Percentiles rank a stretch among this genome's conserved stretches.
Evolutionary conservation across 2,888 invertebrate genomes (phyloP).

Genomic region (Parasteatoda lunata): DNA sequence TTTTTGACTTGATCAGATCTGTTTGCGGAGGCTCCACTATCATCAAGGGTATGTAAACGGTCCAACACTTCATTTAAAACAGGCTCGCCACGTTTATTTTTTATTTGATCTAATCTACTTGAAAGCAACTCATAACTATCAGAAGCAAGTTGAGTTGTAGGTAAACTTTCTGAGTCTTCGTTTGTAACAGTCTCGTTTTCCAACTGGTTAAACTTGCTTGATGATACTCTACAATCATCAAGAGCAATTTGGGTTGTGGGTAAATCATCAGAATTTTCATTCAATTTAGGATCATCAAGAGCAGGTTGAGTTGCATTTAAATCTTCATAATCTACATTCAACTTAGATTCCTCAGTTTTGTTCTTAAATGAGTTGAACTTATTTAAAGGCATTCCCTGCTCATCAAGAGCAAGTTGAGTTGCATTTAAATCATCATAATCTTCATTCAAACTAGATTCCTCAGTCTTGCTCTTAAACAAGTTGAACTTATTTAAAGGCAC

Average conservation of each 20-base stretch:
- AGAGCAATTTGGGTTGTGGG: not conserved
- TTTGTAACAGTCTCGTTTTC: not conserved
- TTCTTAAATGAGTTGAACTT: not conserved
- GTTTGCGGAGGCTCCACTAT: not conserved
- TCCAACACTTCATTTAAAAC: not conserved
- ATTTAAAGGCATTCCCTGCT: not conserved
- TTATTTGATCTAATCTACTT: not conserved
- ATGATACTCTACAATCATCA: not conserved
- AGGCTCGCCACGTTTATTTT: not conserved
- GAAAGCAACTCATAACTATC: not conserved
- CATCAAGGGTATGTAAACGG: not conserved
- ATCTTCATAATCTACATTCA: not conserved
- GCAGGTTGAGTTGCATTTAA: not conserved
- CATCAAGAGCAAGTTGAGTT: not conserved
- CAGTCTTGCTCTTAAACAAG: not conserved
- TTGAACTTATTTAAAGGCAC: not conserved
- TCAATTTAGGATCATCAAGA: not conserved
- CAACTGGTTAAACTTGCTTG: not conserved
- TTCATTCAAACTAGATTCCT: not conserved
- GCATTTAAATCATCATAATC: not conserved
- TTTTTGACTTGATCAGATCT: not conserved
- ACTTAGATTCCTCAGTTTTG: not conserved
- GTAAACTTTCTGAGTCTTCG: not conserved
- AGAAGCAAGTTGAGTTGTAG: constrained; percentile 3
- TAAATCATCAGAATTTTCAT: not conserved